A percentile compares a stretch with the other conserved stretches of the same genome.
Conservation (phyloP, 1,140 invertebrate genomes). For the Zaprionus lachaisei region DNA sequence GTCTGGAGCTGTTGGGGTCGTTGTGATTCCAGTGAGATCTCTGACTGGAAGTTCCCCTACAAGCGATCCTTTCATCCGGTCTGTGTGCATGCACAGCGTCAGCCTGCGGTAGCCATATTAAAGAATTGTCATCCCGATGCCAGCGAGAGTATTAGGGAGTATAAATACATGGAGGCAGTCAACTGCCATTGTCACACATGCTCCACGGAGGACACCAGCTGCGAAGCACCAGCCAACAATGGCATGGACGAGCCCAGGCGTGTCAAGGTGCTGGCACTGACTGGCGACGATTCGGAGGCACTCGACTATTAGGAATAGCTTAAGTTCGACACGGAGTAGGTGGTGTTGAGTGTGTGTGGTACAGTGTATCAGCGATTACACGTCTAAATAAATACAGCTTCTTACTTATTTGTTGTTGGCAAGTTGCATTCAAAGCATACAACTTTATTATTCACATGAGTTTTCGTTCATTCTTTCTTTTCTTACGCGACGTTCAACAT, state of each 20-base stretch:
- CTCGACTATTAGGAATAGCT: constrained; percentile 70
- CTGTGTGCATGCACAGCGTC: constrained; percentile 90
- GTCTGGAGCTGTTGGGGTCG: constrained; percentile 93
- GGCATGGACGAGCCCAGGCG: constrained; percentile 54
- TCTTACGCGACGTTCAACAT: constrained; percentile 31
- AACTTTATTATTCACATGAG: constrained; percentile 38
- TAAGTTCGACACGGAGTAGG: not conserved
- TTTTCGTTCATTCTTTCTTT: not conserved
- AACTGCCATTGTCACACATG: constrained; percentile 86
- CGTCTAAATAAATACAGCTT: constrained; percentile 42
- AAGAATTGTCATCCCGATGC: constrained; percentile 88
- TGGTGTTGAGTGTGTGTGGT: constrained; percentile 2
- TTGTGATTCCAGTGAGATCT: constrained; percentile 93
- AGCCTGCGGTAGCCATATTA: constrained; percentile 86
- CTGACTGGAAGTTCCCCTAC: constrained; percentile 94
- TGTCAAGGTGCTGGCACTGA: constrained; percentile 61
- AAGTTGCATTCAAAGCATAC: constrained; percentile 56
- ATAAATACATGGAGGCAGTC: constrained; percentile 88
- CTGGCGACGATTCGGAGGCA: constrained; percentile 61
- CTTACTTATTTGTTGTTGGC: constrained; percentile 27
- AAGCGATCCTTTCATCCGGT: constrained; percentile 93
- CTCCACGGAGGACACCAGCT: constrained; percentile 80
- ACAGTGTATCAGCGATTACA: constrained; percentile 6
- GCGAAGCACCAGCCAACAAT: constrained; percentile 78
- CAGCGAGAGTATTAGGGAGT: constrained; percentile 85